phyloP scores from a whole-genome alignment of 2,113 vertebrate genomes.

The Etia nguti region DNA sequence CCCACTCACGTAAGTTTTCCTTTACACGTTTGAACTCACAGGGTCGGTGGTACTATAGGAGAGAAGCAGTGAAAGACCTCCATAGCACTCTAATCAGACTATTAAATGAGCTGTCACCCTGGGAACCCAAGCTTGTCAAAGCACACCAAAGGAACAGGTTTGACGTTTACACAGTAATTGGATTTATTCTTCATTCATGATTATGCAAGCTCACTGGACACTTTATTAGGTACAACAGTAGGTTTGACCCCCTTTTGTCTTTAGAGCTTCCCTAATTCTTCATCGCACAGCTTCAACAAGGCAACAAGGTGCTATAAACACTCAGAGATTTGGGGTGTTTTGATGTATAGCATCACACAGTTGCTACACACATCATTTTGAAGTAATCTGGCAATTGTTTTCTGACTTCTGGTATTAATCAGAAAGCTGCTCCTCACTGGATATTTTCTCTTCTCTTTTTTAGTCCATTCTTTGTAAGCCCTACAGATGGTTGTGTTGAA shows the following conservation, averaged over 20 bases:
- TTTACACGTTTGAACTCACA: conserved; percentile 50
- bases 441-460: neutral
- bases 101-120: conserved; percentile 93
- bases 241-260: neutral
- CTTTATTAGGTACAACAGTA: neutral
- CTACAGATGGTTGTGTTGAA: neutral
- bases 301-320: neutral
- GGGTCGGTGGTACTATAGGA: conserved; percentile 88
- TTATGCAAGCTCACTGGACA: neutral
- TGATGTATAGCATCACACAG: neutral
- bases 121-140: conserved; percentile 96
- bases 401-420: neutral
- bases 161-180: neutral
- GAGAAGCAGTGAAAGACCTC: conserved; percentile 92
- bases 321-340: neutral
- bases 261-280: neutral
- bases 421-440: neutral
- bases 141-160: conserved; percentile 95
- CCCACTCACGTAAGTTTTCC: neutral
- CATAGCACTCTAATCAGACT: conserved; percentile 92
- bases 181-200: neutral
- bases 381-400: neutral
- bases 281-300: neutral
- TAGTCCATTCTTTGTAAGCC: neutral
- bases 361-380: neutral